Base-by-base conservation (phyloP, 2,797 vertebrate species). In the Apodemus agrarius region DNA sequence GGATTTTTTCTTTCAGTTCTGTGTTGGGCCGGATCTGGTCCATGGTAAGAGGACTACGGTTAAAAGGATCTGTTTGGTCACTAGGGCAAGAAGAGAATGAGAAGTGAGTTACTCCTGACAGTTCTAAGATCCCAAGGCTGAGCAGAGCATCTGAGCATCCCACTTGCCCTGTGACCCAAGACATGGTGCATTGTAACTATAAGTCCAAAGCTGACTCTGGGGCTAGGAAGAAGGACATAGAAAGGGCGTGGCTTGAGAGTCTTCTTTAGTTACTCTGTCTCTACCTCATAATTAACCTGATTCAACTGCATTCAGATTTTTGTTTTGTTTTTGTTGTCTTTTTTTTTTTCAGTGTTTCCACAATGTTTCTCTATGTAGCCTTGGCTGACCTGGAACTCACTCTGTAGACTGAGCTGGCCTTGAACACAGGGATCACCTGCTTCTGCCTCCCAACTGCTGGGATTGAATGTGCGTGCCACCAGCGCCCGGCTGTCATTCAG, bases 11-110 rank as follows among this genome's bases (percentile, higher is more conserved):
- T 98, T 99, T 99, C 74, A 99, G 99, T 97, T 99, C 99, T 40
- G 99, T 99, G 89, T 99, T 99, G 96, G 99, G 99, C 98, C 99
- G 99, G 97, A 99, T 99, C 99, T 99, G 99, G 99, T 99, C 99
- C 99, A 99, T 99, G 88, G 99, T 99, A 83, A 99, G 99, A 81
- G 99, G 99, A 98, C 99, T 99, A 96, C 99, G 99, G 98, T 99
- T 99, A 98, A 99, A 99, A 92, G 99, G 99, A 98, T 99, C 99
- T 0, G 99, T 99, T 99, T 99, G 99, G 98, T 99, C 99, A 6
- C 99, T 99, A 98, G 43, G 97, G 98, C 59, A 97, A 67, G 98
- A 98, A 63, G 95, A 89, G 94, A 94, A 95, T 34, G 63, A n/a
- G 96, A 87, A 90, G 16, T 31, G 37, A 69, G 93, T 98, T 96